A percentile compares a stretch with the other conserved stretches of the same genome.
Evolutionary conservation across 92 coral and sea anemone genomes (phyloP).

Genomic region (Porites divaricata): DNA sequence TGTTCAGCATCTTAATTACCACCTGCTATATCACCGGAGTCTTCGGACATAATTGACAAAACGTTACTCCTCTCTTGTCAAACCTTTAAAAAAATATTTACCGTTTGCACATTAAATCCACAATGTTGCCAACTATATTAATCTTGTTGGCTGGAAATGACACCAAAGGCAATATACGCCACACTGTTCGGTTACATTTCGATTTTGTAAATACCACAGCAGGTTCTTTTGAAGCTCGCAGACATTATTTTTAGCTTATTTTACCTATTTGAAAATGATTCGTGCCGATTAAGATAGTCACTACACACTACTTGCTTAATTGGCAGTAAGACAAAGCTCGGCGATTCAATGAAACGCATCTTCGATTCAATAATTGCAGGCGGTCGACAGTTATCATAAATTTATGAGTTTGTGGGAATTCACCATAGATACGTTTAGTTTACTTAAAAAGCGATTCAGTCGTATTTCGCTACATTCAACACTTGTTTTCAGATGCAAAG

Average conservation of each 20-base stretch:
- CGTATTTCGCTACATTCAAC: neutral
- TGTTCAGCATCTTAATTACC: constrained; percentile 6
- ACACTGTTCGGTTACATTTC: neutral
- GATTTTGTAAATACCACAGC: neutral
- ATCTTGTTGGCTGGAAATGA: constrained; percentile 14
- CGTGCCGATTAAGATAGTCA: neutral
- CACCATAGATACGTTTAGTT: constrained; percentile 51
- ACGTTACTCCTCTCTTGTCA: neutral
- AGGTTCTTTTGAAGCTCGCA: neutral
- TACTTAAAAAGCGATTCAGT: neutral
- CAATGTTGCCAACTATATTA: constrained; percentile 8
- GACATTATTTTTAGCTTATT: neutral
- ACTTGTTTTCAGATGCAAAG: too few species aligned
- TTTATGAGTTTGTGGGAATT: constrained; percentile 30
- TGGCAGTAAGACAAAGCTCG: constrained; percentile 12
- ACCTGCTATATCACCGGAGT: constrained; percentile 41
- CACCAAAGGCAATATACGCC: neutral
- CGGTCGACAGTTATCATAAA: constrained; percentile 33
- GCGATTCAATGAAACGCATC: neutral
- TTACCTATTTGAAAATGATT: neutral
- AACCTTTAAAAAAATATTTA: constrained; percentile 11
- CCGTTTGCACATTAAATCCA: constrained; percentile 11
- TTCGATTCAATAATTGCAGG: constrained; percentile 13
- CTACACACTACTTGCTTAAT: constrained; percentile 8
- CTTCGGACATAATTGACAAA: constrained; percentile 16